phyloP scores from a whole-genome alignment of 2,113 vertebrate species.

The Bambusicola thoracicus region DNA sequence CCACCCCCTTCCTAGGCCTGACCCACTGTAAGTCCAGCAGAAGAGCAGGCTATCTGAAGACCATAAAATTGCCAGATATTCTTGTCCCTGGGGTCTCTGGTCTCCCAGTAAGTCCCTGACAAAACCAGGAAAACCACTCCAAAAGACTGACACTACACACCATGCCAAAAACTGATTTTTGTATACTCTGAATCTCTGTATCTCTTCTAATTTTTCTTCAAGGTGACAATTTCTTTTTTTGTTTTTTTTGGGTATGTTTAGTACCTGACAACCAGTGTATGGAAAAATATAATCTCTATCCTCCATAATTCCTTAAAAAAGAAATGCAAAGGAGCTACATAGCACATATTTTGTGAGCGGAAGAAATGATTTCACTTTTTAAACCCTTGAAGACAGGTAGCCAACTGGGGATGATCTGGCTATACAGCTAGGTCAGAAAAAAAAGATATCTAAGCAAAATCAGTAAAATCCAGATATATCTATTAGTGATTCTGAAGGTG shows the following conservation, averaged over 20 bases:
- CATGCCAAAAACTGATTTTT: not conserved
- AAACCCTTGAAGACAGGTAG: not conserved
- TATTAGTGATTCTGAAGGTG: not conserved
- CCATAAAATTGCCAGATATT: not conserved
- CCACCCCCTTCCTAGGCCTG: not conserved
- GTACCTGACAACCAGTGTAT: fast-evolving
- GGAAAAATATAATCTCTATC: not conserved
- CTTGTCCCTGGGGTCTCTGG: not conserved
- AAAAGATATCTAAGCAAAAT: not conserved
- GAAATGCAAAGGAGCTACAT: not conserved
- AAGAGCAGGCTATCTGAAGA: too few species aligned
- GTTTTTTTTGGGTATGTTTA: not conserved
- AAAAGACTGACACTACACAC: not conserved
- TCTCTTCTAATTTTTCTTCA: not conserved
- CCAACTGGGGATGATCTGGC: not conserved
- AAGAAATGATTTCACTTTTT: not conserved
- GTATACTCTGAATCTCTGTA: not conserved
- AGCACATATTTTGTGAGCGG: not conserved
- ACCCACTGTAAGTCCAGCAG: not conserved
- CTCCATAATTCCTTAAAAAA: not conserved
- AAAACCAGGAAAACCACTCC: not conserved
- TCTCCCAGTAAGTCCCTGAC: not conserved
- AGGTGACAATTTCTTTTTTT: not conserved
- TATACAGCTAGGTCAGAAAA: not conserved
- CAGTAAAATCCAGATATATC: not conserved